Base-by-base conservation (phyloP, 1,140 invertebrate species). In the Drosophila watanabei region DNA sequence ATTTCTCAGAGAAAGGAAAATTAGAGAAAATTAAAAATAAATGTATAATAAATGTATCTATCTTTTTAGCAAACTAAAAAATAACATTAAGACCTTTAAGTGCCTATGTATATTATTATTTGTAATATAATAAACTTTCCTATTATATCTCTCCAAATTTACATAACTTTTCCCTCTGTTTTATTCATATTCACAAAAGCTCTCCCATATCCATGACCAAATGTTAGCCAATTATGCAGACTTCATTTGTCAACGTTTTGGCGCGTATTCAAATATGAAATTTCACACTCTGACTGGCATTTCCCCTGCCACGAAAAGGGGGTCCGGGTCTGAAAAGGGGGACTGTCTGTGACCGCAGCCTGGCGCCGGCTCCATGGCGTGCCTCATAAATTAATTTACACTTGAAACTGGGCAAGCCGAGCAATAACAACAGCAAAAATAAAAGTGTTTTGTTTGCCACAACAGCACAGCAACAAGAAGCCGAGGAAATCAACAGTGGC, bases 301-400 rank as follows among this genome's bases (percentile, higher is more conserved):
- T 89, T 89, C 60, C 46, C 66, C 81, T 73, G 68, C 75, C 75
- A 71, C n/a, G 24, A 14, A 52, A 51, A 48, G 10, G 35, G 33
- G 58, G 37, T 46, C 7, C 18, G 51, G 6, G 30, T 13, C 30
- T 11, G n/a, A 4, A 0, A 20, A 14, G 43, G 57, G 62, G 48
- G 46, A 16, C 37, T 49, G 41, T 64, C 37, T 61, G 62, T 80
- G 81, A 84, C 64, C 85, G 65, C 78, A 78, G 73, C 81, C 70
- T 56, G 85, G 75, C 81, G 86, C 83, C 80, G 51, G 69, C 68
- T 79, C 75, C 66, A 87, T 80, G 73, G 85, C 73, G 66, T 89
- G 85, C 85, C 85, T 89, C 86, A 88, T 88, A 88, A 88, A 88
- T 88, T 88, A 89, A 88, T 88, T 88, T 88, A 88, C 85, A 88